phyloP scores from a whole-genome alignment of 2,888 invertebrate species.

The Psylliodes chrysocephalus region DNA sequence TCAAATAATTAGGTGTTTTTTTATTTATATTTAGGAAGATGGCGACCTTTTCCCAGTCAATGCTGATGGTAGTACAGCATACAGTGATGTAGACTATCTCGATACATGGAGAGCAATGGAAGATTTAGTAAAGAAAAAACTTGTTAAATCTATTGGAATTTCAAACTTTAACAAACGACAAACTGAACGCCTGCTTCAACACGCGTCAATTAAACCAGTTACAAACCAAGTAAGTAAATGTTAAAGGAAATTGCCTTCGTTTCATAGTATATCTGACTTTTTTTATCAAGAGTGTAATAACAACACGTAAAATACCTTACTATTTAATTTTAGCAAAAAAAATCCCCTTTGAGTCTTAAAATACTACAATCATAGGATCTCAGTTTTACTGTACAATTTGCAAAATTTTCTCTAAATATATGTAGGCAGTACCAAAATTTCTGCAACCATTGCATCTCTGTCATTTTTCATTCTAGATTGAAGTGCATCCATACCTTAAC shows the following conservation, averaged over 20 bases:
- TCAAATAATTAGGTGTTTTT: too few relatives aligned
- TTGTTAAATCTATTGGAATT: conserved; percentile 76
- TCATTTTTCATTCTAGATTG: conserved; percentile 74
- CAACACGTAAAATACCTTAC: too few relatives aligned
- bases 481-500: conserved; percentile 83
- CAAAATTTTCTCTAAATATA: too few relatives aligned
- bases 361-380: too few relatives aligned
- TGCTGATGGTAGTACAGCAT: conserved; percentile 48
- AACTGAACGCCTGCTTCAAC: conserved; percentile 70
- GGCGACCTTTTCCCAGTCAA: conserved; percentile 52
- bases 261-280: too few relatives aligned
- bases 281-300: too few relatives aligned
- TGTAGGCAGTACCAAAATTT: too few relatives aligned
- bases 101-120: conserved; percentile 80
- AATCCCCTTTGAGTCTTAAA: too few relatives aligned
- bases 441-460: too few relatives aligned
- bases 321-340: too few relatives aligned
- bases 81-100: conserved; percentile 74
- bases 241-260: neutral
- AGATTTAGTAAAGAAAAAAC: conserved; percentile 69
- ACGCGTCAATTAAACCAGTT: conserved; percentile 70
- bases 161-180: conserved; percentile 82
- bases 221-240: conserved; percentile 68
- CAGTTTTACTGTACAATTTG: too few relatives aligned
- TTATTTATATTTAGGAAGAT: conserved; percentile 57